Evolutionary conservation across 1,140 invertebrate species (phyloP), one percentile per base, ranked within the genome.

Genomic region (Cotesia typhae): DNA sequence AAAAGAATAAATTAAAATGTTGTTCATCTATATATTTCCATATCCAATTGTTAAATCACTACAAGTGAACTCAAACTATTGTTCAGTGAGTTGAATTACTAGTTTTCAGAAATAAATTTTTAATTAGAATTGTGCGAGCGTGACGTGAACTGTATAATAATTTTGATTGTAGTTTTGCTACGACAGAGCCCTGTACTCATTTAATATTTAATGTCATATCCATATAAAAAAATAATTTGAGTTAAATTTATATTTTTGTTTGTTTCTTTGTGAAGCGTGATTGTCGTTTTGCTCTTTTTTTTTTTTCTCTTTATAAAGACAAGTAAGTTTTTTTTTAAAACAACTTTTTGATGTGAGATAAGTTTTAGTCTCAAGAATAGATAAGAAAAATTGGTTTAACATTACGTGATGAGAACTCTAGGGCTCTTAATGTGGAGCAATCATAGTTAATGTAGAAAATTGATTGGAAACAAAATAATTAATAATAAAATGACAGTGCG

Each of bases 371-470:
- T 17, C 41, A 47, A 47, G 5, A 17, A 55, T 55, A 55, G 78
- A 91, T 92, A 90, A 92, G 90, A 90, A 87, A 84, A 74, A 55
- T 68, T 55, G 35, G 9, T 36, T 63, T 64, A 47, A 52, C 51
- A 52, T 70, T 47, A 14, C 17, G 64, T 38, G 59, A 20, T 59
- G 41, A 47, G 10, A 14, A 70, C 37, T 41, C 60, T 55, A 51
- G 28, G 59, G 37, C 17, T 61, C 38, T 64, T 38, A 17, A 55
- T 55, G 41, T 7, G 61, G 35, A 41, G 61, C 37, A 38, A 64
- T 64, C 36, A 64, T 64, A 64, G 61, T n/a, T 28, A 64, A 64
- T 64, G 61, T 64, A 64, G 61, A 14, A 17, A 60, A 35, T 70
- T 35, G 10, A 61, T 20, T 12, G 14, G 10, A 6, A 47, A 37